Evolutionary conservation across 2,888 invertebrate genomes (phyloP).

Genomic region (Pyrgus malvae): DNA sequence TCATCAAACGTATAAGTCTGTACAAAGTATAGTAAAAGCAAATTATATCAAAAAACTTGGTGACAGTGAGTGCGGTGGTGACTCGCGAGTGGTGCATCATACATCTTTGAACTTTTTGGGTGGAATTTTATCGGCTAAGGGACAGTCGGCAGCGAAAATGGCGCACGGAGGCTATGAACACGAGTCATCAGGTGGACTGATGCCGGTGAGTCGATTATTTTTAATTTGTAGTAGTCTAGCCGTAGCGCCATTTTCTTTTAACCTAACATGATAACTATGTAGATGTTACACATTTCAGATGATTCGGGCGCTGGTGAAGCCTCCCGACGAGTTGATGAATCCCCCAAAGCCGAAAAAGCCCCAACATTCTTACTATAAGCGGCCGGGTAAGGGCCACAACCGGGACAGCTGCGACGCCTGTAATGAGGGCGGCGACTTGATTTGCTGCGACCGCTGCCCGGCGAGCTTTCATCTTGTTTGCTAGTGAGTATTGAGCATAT

Average conservation of each 20-base stretch:
- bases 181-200: conserved; percentile 89
- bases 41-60: too few species aligned
- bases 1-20: neutral
- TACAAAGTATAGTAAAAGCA: too few species aligned
- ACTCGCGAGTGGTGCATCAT: neutral
- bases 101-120: too few species aligned
- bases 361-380: conserved; percentile 91
- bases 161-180: conserved; percentile 87
- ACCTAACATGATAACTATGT: conserved; percentile 19
- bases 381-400: conserved; percentile 94
- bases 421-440: conserved; percentile 95
- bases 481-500: conserved; percentile 91
- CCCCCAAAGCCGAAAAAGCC: conserved; percentile 82
- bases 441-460: conserved; percentile 98
- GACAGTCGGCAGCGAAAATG: conserved; percentile 43
- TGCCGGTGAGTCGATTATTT: conserved; percentile 87
- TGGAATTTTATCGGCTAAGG: too few species aligned
- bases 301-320: conserved; percentile 93
- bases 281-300: conserved; percentile 80
- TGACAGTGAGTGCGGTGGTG: neutral
- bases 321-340: conserved; percentile 90
- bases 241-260: conserved; percentile 26
- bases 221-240: conserved; percentile 29
- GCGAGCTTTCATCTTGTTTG: conserved; percentile 97
- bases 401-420: conserved; percentile 97